A percentile compares a stretch with the other conserved stretches of the same genome.
phyloP scores from a whole-genome alignment of 2,888 invertebrate species.

The Ditula angustiorana region DNA sequence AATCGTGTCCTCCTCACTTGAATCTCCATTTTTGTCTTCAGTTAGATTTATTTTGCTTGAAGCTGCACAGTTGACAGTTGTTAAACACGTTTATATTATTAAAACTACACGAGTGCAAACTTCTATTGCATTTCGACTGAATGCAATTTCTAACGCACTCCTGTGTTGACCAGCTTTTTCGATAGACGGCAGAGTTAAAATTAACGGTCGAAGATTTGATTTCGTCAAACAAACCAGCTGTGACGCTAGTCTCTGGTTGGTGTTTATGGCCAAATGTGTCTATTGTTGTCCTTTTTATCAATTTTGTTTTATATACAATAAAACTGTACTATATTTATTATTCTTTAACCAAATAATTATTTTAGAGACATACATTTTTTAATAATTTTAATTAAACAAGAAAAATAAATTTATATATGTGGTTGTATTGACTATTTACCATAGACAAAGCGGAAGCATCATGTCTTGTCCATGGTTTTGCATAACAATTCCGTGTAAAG shows the following conservation, averaged over 20 bases:
- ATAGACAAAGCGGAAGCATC: too few species aligned
- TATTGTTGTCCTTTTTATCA: not conserved
- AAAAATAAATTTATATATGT: too few species aligned
- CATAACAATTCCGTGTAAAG: too few species aligned
- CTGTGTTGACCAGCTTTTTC: slow-evolving; percentile 5
- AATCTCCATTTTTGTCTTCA: slow-evolving; percentile 42
- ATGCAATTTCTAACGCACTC: slow-evolving; percentile 3
- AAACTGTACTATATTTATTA: not conserved
- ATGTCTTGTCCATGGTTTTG: too few species aligned
- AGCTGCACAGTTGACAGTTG: not conserved
- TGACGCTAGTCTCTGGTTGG: slow-evolving; percentile 31
- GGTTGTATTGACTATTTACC: too few species aligned
- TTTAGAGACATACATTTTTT: not conserved
- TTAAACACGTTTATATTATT: not conserved
- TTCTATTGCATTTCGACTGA: slow-evolving; percentile 14
- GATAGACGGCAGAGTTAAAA: slow-evolving; percentile 33
- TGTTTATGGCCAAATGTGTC: not conserved
- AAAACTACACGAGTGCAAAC: slow-evolving; percentile 7
- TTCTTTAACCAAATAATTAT: not conserved
- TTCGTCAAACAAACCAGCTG: slow-evolving; percentile 30
- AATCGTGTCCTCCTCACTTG: slow-evolving; percentile 65
- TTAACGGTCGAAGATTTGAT: slow-evolving; percentile 39
- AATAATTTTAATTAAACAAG: not conserved
- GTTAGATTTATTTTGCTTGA: not conserved
- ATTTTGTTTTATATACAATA: not conserved